phyloP scores from a whole-genome alignment of 1,140 invertebrate species.

The Drosophila sturtevanti region DNA sequence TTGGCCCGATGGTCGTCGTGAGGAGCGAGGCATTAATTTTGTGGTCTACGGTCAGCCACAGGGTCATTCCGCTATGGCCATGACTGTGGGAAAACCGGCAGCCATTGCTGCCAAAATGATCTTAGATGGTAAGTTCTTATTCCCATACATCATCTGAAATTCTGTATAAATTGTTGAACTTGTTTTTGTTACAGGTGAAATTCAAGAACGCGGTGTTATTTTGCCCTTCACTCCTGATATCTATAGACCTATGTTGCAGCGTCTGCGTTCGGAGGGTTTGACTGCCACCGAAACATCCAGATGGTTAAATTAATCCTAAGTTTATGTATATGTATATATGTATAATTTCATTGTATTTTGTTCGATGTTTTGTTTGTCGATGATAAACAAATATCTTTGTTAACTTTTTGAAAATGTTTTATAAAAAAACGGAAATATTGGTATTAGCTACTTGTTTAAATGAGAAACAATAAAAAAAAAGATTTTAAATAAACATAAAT shows the following conservation, averaged over 20 bases:
- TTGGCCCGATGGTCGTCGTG: slow-evolving; percentile 94
- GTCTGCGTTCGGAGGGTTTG: slow-evolving; percentile 93
- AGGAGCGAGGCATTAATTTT: slow-evolving; percentile 94
- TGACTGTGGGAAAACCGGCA: slow-evolving; percentile 97
- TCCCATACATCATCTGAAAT: neutral
- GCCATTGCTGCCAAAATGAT: slow-evolving; percentile 99
- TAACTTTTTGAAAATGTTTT: too few species aligned
- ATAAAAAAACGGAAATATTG: too few species aligned
- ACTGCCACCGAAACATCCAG: slow-evolving; percentile 87
- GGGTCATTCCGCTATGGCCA: slow-evolving; percentile 98
- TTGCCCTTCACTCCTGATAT: slow-evolving; percentile 95
- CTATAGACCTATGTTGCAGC: slow-evolving; percentile 93
- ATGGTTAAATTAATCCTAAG: slow-evolving; percentile 60
- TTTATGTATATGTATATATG: too few species aligned
- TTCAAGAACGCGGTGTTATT: slow-evolving; percentile 96
- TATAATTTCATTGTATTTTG: too few species aligned
- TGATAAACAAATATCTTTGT: too few species aligned
- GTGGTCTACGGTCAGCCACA: slow-evolving; percentile 94
- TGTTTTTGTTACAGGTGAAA: slow-evolving; percentile 89
- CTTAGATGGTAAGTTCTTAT: slow-evolving; percentile 88
- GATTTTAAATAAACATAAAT: too few species aligned
- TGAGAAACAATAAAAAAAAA: too few species aligned
- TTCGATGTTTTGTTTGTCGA: too few species aligned
- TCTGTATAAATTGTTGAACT: neutral
- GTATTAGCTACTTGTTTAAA: too few species aligned